Evolutionary conservation across 2,888 invertebrate species (phyloP), one percentile per base, ranked within the genome.

Genomic region (Troides aeacus): DNA sequence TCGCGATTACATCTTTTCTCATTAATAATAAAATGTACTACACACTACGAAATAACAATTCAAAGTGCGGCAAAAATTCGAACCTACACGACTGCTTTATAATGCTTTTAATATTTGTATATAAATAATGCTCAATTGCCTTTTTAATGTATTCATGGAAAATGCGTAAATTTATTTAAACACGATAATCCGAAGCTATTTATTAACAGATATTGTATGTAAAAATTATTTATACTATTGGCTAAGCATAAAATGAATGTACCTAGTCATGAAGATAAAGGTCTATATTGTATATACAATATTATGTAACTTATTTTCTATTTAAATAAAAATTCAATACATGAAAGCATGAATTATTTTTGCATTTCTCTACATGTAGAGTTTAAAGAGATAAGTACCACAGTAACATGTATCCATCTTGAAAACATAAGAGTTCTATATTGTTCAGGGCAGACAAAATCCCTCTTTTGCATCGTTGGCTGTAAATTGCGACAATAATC

Each of bases 221-320:
- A 72, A 30, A 63, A 69, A 76, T 78, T 77, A 78, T 75, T 74
- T 72, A 71, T 73, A 58, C 30, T 76, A 85, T 87, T 85, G 88
- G 87, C 85, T 81, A 81, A 84, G 83, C 84, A 84, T 87, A 79
- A 74, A 74, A 84, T 86, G 79, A 74, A 74, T 75, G 68, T 75
- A 77, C 68, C 89, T 91, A 91, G 92, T 91, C 92, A 92, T 82
- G 81, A 87, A 83, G 81, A 87, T 85, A 89, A 86, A 21, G 84
- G 84, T 77, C 79, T 86, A 75, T 89, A 86, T 89, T 89, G 88
- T 92, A 91, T 92, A 92, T 81, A 92, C 89, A 88, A 87, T 81
- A 84, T 84, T 84, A 82, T 86, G 81, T 86, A 84, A 87, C 83
- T 77, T 85, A 85, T 85, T 84, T 84, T 84, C 82, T 85, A 84